Evolutionary conservation across 2,888 invertebrate species (phyloP).

Genomic region (Suillia variegata): DNA sequence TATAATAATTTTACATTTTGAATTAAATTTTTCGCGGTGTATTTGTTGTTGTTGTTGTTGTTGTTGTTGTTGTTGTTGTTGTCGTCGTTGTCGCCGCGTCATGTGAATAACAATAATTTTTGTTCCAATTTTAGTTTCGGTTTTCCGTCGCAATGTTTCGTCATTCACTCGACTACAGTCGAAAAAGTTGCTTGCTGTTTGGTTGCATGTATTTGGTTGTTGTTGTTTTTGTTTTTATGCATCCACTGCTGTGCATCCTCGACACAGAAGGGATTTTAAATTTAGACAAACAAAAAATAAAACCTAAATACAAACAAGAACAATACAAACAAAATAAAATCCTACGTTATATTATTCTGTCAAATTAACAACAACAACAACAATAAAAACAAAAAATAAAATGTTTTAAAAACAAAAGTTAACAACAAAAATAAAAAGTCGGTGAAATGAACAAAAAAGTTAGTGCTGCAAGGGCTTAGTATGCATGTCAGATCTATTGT

Average conservation of each 20-base stretch:
- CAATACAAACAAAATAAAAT: conserved; percentile 5
- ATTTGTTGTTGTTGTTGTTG: conserved; percentile 6
- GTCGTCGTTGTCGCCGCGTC: background rate
- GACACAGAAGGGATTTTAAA: background rate
- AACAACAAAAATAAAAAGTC: no score
- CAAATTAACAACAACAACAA: conserved; percentile 23
- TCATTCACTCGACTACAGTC: conserved; percentile 33
- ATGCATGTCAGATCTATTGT: no score
- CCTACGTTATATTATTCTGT: no score
- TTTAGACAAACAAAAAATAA: background rate
- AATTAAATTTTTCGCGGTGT: no score
- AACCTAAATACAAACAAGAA: conserved; percentile 1
- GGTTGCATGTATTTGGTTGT: background rate
- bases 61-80: background rate
- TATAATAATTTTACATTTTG: no score
- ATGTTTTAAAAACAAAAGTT: no score
- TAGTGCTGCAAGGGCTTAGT: no score
- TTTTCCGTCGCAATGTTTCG: conserved; percentile 43
- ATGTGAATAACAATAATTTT: conserved; percentile 28
- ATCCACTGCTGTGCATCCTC: conserved; percentile 14
- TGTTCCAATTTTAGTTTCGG: conserved; percentile 44
- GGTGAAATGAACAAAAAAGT: no score
- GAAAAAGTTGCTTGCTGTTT: conserved; percentile 2
- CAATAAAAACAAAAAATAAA: conserved; percentile 2
- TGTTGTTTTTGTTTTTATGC: conserved; percentile 6